These are phyloP conservation scores for Sterna hirundo DNA, from an alignment of 2,113 vertebrate genomes.

Conservation along the genomic window DNA sequence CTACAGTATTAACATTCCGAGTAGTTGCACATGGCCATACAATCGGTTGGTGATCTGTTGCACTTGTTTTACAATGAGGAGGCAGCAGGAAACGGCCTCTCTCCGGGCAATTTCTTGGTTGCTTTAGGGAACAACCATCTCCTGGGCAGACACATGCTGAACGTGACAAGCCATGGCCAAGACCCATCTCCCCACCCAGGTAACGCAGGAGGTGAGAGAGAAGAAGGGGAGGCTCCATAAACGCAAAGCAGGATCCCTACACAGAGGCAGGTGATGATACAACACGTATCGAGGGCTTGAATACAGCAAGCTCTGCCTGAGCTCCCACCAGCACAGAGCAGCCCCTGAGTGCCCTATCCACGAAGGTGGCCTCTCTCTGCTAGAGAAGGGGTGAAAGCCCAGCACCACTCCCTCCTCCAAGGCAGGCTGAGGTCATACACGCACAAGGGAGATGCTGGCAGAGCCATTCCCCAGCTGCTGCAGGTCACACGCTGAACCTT, in stretches of 20 bases:
- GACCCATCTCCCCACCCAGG: not conserved
- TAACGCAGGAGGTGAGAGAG: not conserved
- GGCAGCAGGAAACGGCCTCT: not conserved
- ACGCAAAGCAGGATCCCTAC: not conserved
- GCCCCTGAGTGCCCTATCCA: not conserved
- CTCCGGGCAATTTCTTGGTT: not conserved
- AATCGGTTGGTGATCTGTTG: not conserved
- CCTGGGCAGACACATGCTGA: not conserved
- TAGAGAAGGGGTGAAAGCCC: not conserved
- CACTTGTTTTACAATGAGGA: not conserved
- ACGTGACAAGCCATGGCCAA: not conserved
- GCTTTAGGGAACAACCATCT: not conserved
- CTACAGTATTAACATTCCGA: not conserved
- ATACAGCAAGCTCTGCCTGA: accelerated
- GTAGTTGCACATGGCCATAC: not conserved
- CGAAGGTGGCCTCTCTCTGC: not conserved
- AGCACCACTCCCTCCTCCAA: not conserved
- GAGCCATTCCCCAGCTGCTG: not conserved
- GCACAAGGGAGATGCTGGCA: not conserved
- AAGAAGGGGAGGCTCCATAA: not conserved
- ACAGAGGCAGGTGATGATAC: not conserved
- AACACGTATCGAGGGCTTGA: not conserved
- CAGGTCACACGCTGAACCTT: not conserved
- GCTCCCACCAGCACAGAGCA: not conserved
- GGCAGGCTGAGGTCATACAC: accelerated